A percentile compares a stretch with the other conserved stretches of the same genome.
Evolutionary conservation across 2,113 vertebrate species (phyloP).

Genomic region (Anthoscopus minutus): DNA sequence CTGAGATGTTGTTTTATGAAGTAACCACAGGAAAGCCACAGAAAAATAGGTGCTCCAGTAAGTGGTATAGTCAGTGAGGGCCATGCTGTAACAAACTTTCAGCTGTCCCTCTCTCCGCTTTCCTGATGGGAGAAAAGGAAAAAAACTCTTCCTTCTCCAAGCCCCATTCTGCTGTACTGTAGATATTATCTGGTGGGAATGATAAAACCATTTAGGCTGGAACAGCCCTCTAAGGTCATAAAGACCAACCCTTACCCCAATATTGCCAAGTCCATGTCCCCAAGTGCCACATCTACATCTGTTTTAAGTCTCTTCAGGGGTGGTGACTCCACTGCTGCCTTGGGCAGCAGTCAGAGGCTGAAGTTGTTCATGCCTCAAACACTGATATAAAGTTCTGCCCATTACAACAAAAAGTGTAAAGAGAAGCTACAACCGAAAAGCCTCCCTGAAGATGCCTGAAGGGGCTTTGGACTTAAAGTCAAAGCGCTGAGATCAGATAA

Average conservation of each 20-base stretch:
- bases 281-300: fast-evolving
- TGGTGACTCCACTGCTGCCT: neutral
- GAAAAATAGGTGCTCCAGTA: neutral
- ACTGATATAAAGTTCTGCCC: neutral
- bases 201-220: neutral
- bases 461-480: neutral
- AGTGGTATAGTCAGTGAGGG: neutral
- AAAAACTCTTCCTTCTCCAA: neutral
- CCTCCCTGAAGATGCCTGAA: neutral
- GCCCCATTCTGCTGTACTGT: neutral
- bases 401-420: neutral
- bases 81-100: neutral
- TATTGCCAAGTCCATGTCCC: neutral
- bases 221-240: neutral
- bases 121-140: neutral
- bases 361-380: neutral
- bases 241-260: neutral
- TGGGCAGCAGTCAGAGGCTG: neutral
- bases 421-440: neutral
- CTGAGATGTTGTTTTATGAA: neutral
- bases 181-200: neutral
- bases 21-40: neutral
- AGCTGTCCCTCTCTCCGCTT: neutral
- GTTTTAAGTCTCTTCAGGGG: neutral
- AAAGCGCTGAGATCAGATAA: neutral